These are phyloP conservation scores for Ochropleura leucogaster DNA, from an alignment of 2,888 invertebrate genomes.

Conservation along the genomic window DNA sequence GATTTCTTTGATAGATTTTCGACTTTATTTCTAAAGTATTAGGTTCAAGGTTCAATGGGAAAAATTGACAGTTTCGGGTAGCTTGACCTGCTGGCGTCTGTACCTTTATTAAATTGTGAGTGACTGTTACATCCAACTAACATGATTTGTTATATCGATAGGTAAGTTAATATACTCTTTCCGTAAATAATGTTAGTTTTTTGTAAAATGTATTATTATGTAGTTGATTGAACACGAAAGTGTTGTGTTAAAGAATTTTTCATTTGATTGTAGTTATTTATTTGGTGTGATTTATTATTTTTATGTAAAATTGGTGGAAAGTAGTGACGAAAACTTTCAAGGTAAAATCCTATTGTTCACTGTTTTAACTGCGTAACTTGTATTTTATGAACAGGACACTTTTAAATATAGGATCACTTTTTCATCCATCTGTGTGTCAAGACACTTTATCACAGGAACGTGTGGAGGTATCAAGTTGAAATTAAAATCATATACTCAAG, in stretches of 20 bases:
- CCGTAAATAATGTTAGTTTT: conserved; percentile 16
- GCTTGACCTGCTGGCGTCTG: too few relatives aligned
- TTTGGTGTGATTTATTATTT: conserved; percentile 14
- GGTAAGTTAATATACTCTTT: conserved; percentile 36
- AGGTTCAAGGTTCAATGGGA: too few relatives aligned
- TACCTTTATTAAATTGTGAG: conserved; percentile 58
- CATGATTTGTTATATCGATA: conserved; percentile 60
- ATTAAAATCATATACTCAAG: too few relatives aligned
- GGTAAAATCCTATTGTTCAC: background rate
- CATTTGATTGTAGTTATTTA: background rate
- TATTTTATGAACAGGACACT: background rate
- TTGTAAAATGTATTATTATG: conserved; percentile 33
- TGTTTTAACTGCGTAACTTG: background rate
- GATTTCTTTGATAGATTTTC: too few relatives aligned
- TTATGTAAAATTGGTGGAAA: background rate
- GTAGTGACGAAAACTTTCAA: background rate
- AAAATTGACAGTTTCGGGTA: too few relatives aligned
- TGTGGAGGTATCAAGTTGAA: too few relatives aligned
- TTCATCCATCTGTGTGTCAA: too few relatives aligned
- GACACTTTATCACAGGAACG: too few relatives aligned
- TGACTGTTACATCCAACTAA: conserved; percentile 53
- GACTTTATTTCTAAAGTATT: too few relatives aligned
- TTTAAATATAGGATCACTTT: too few relatives aligned
- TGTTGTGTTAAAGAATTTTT: conserved; percentile 1
- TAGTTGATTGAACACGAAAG: conserved; percentile 33